These are phyloP conservation scores for Eudasyphora cyanicolor DNA, from an alignment of 2,888 invertebrate species.

Conservation along the genomic window DNA sequence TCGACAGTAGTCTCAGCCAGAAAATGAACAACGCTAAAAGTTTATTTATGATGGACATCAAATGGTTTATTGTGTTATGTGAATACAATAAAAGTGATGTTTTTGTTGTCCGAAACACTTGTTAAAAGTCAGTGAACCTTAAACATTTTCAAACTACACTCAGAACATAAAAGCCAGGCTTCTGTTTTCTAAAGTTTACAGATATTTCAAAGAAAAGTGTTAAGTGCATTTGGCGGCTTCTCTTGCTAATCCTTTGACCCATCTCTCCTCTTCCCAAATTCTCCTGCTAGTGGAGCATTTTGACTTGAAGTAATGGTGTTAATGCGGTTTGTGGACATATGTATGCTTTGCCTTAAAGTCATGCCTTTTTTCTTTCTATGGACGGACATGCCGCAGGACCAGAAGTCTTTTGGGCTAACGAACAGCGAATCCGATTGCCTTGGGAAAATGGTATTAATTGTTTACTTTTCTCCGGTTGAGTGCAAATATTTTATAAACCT, in stretches of 20 bases:
- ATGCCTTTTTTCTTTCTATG: not conserved
- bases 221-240: conserved; percentile 27
- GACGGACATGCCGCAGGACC: not conserved
- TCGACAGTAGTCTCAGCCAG: not conserved
- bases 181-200: conserved; percentile 17
- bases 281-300: not conserved
- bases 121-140: conserved; percentile 35
- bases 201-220: conserved; percentile 38
- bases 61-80: conserved; percentile 33
- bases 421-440: conserved; percentile 15
- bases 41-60: conserved; percentile 46
- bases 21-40: not conserved
- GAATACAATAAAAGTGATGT: conserved; percentile 25
- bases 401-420: not conserved
- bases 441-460: conserved; percentile 58
- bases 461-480: conserved; percentile 56
- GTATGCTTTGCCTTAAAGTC: not conserved
- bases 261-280: not conserved
- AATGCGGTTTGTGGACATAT: conserved; percentile 26
- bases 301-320: conserved; percentile 15
- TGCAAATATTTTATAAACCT: conserved; percentile 53
- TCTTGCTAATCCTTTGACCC: not conserved
- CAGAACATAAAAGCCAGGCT: conserved; percentile 40
- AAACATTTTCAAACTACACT: conserved; percentile 38
- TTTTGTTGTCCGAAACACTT: conserved; percentile 32